phyloP scores from a whole-genome alignment of 1,140 invertebrate species.

The Drosophila tristis region DNA sequence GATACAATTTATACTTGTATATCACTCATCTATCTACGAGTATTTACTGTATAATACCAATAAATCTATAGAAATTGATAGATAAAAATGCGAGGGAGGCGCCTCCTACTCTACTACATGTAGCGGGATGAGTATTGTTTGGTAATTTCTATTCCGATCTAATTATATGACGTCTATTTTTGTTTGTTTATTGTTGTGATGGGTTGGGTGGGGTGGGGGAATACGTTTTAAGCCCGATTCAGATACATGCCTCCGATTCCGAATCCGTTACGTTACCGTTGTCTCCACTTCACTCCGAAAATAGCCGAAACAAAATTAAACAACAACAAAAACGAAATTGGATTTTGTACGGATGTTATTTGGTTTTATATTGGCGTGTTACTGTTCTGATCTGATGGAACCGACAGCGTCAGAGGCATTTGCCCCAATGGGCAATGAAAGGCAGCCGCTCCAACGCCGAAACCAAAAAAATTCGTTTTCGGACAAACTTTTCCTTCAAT shows the following conservation, averaged over 20 bases:
- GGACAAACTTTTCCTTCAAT: conserved; percentile 22
- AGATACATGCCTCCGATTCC: background rate
- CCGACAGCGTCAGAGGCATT: conserved; percentile 56
- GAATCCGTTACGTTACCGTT: too few relatives aligned
- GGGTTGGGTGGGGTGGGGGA: background rate
- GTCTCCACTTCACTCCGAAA: conserved; percentile 2
- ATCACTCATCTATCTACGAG: too few relatives aligned
- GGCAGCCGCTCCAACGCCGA: background rate
- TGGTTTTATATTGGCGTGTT: conserved; percentile 10
- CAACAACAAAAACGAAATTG: conserved; percentile 19
- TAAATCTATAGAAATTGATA: too few relatives aligned
- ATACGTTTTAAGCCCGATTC: conserved; percentile 22
- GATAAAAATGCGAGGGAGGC: background rate
- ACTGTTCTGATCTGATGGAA: conserved; percentile 10
- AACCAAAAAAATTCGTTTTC: conserved; percentile 15
- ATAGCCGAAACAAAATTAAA: conserved; percentile 2
- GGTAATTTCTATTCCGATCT: conserved; percentile 18
- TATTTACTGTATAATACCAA: too few relatives aligned
- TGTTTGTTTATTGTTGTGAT: background rate
- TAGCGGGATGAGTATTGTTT: background rate
- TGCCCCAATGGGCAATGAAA: conserved; percentile 41
- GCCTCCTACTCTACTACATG: background rate
- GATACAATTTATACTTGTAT: background rate
- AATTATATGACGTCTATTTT: conserved; percentile 6
- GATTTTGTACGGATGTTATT: conserved; percentile 25